Evolutionary conservation across 2,113 vertebrate species (phyloP).

Genomic region (Uropsilus gracilis): DNA sequence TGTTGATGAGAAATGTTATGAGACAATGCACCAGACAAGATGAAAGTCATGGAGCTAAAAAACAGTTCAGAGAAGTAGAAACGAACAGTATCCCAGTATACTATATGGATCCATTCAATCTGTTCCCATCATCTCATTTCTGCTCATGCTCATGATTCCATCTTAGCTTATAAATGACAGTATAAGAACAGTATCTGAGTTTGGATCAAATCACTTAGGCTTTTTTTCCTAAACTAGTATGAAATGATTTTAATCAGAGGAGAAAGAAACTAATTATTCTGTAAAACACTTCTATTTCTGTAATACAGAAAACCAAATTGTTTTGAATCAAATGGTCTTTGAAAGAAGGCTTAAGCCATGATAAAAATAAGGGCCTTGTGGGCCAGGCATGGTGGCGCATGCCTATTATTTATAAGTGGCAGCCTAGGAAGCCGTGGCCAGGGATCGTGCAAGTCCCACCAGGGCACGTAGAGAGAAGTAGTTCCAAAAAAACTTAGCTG

Average conservation of each 20-base stretch:
- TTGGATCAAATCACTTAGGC: slow-evolving; percentile 14
- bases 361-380: slow-evolving; percentile 33
- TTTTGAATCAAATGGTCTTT: slow-evolving; percentile 27
- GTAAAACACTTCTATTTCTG: slow-evolving; percentile 5
- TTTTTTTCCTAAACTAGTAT: slow-evolving; percentile 19
- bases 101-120: background rate
- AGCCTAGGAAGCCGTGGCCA: too few species aligned
- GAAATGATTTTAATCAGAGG: background rate
- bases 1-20: slow-evolving; percentile 40
- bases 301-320: slow-evolving; percentile 27
- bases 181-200: slow-evolving; percentile 22
- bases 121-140: background rate
- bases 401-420: too few species aligned
- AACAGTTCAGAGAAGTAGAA: background rate
- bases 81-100: background rate
- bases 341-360: background rate
- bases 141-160: background rate
- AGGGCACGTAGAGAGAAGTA: too few species aligned
- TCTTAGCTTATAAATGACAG: slow-evolving; percentile 11
- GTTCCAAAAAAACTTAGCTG: too few species aligned
- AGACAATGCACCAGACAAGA: background rate
- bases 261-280: slow-evolving; percentile 25
- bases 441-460: too few species aligned
- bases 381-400: too few species aligned
- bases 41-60: background rate